These are phyloP conservation scores for Mohoua ochrocephala DNA, from an alignment of 2,113 vertebrate genomes.

Conservation along the genomic window DNA sequence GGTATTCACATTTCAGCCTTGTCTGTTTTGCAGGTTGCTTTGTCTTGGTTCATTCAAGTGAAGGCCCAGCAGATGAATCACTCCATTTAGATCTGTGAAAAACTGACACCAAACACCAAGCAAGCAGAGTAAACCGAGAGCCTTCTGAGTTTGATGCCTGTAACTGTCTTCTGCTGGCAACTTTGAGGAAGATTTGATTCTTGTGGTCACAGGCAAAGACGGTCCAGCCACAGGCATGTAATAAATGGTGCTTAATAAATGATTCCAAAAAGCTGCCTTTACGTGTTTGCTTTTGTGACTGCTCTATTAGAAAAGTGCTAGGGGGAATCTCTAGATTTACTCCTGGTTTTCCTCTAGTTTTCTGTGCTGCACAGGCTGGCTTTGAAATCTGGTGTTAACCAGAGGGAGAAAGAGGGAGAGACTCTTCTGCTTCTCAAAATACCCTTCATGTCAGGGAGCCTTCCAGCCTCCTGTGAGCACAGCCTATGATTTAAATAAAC, in stretches of 20 bases:
- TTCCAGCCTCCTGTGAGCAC: background rate
- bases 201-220: slow-evolving; percentile 36
- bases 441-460: background rate
- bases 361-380: background rate
- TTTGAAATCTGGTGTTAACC: background rate
- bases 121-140: background rate
- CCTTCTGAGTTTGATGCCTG: background rate
- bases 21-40: slow-evolving; percentile 57
- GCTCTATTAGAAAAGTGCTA: background rate
- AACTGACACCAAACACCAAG: background rate
- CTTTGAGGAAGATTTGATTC: slow-evolving; percentile 38
- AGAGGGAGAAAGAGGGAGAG: background rate
- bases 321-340: background rate
- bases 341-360: background rate
- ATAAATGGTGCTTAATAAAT: slow-evolving; percentile 62
- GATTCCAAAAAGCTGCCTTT: slow-evolving; percentile 52
- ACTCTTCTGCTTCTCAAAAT: background rate
- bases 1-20: slow-evolving; percentile 3
- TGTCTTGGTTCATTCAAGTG: background rate
- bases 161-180: background rate
- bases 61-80: background rate
- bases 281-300: slow-evolving; percentile 45
- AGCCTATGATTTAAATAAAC: background rate
- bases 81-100: background rate
- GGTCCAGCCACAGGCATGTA: slow-evolving; percentile 46